Evolutionary conservation across 2,797 vertebrate species (phyloP).

Genomic region (Channallabes apus): DNA sequence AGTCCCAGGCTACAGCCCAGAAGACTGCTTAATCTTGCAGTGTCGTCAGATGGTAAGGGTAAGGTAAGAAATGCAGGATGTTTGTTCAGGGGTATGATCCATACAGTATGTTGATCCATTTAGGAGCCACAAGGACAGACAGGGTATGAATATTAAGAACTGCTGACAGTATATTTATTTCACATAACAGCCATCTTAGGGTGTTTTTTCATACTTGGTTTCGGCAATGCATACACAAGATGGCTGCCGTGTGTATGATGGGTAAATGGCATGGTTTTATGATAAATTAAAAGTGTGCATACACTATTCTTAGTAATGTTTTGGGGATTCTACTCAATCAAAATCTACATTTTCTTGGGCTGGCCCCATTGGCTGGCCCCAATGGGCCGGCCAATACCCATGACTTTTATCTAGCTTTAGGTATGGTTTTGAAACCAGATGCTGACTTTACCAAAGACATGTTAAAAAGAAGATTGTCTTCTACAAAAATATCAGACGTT

Average conservation of each 20-base stretch:
- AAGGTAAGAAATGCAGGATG: slow-evolving; percentile 11
- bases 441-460: background rate
- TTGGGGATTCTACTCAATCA: background rate
- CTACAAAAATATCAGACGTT: no score
- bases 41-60: slow-evolving; percentile 14
- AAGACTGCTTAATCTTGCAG: slow-evolving; percentile 61
- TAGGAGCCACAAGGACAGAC: slow-evolving; percentile 39
- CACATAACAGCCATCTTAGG: slow-evolving; percentile 7
- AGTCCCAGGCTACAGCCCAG: slow-evolving; percentile 47
- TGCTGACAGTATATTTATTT: slow-evolving; percentile 8
- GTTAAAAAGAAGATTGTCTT: background rate
- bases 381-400: background rate
- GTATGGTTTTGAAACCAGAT: background rate
- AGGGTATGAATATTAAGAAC: slow-evolving; percentile 32
- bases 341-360: no score
- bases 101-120: background rate
- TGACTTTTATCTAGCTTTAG: background rate
- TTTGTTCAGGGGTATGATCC: background rate
- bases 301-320: background rate
- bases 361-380: no score
- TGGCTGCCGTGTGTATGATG: background rate
- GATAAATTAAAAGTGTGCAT: background rate
- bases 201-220: background rate
- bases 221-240: background rate
- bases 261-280: background rate